Conservation (phyloP, 2,797 vertebrate species). For the Heliangelus exortis region DNA sequence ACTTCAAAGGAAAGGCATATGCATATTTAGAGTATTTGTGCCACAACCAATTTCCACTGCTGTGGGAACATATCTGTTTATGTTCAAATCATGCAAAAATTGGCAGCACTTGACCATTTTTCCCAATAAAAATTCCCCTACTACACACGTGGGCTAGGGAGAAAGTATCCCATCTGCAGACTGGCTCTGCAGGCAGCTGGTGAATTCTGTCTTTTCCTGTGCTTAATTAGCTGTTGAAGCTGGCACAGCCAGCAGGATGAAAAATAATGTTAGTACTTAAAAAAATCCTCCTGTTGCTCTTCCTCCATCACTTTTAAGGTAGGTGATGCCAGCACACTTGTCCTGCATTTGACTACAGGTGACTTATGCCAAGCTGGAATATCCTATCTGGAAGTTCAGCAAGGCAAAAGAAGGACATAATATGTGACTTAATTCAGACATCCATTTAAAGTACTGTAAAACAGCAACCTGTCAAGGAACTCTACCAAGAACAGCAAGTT, state of each 20-base stretch:
- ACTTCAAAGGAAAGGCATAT: neutral
- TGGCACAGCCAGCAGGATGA: neutral
- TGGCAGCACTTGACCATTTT: slow-evolving; percentile 15
- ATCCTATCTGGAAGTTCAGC: neutral
- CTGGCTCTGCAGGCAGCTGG: slow-evolving; percentile 24
- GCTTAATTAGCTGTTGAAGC: slow-evolving; percentile 34
- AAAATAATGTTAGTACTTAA: neutral
- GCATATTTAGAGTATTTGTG: neutral
- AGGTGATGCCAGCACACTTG: neutral
- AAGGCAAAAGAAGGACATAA: neutral
- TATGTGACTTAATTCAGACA: neutral
- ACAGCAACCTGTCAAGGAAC: neutral
- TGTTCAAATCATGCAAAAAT: neutral
- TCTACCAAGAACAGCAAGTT: neutral
- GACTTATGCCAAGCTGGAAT: neutral
- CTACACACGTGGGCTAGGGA: neutral
- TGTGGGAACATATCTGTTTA: neutral
- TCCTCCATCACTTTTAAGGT: neutral
- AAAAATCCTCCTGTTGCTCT: neutral
- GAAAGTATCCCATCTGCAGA: slow-evolving; percentile 41
- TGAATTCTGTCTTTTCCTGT: slow-evolving; percentile 40
- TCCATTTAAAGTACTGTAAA: neutral
- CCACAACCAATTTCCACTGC: neutral
- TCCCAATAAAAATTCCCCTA: neutral
- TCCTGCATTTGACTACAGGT: neutral